Evolutionary conservation across 2,113 vertebrate species (phyloP).

Genomic region (Neodon shergylaensis): DNA sequence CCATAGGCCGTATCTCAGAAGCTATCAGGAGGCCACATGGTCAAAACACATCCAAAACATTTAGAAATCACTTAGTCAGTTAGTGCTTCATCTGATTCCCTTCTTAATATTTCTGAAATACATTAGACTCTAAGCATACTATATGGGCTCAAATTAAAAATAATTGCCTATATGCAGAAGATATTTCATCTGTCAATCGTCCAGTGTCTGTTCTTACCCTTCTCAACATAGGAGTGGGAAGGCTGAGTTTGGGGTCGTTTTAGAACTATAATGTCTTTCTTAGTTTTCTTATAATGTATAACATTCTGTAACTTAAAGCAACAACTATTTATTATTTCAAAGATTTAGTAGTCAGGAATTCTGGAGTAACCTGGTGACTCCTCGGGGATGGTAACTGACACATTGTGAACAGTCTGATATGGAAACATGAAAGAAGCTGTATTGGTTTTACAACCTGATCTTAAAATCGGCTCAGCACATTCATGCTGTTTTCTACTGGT

Average conservation of each 20-base stretch:
- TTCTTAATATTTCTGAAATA: slow-evolving; percentile 1
- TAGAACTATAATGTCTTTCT: background rate
- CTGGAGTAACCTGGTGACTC: background rate
- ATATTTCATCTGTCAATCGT: background rate
- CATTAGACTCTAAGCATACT: background rate
- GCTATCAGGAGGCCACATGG: background rate
- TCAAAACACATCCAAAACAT: background rate
- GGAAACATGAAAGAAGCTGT: background rate
- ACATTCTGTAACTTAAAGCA: background rate
- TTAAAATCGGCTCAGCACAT: background rate
- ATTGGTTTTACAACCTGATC: background rate
- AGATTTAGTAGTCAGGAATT: background rate
- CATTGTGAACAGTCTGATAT: background rate
- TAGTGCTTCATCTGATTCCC: background rate
- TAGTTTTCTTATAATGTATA: background rate
- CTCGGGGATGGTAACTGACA: background rate
- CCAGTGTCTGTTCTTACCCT: background rate
- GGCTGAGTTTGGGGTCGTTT: background rate
- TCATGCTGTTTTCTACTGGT: background rate
- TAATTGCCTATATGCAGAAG: background rate
- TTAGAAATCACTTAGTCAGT: background rate
- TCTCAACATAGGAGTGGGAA: background rate
- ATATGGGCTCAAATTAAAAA: background rate
- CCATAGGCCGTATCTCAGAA: background rate
- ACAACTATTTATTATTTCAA: background rate